phyloP scores from a whole-genome alignment of 2,888 invertebrate species.

The Oasisia sp. region DNA sequence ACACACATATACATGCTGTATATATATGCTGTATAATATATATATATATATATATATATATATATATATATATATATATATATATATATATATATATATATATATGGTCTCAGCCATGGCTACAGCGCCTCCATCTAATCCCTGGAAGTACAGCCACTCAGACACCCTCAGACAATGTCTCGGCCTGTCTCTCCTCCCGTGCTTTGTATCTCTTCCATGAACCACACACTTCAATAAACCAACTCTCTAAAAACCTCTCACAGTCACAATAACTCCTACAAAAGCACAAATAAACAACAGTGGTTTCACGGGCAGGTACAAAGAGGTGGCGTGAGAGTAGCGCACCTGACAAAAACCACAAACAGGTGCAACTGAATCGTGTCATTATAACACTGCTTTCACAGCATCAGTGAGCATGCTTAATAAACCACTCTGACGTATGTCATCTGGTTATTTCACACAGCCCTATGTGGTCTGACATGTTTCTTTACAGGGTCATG shows the following conservation, averaged over 20 bases:
- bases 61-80: too few species aligned
- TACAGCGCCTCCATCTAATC: too few species aligned
- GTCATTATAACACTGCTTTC: neutral
- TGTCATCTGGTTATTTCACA: neutral
- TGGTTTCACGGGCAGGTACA: neutral
- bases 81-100: too few species aligned
- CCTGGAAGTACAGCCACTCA: neutral
- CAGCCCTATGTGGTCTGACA: neutral
- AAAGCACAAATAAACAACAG: neutral
- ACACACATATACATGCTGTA: too few species aligned
- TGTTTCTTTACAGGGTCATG: neutral
- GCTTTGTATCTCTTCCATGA: conserved; percentile 1
- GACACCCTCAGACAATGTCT: neutral
- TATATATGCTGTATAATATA: too few species aligned
- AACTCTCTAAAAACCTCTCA: neutral
- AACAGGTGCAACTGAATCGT: neutral
- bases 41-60: too few species aligned
- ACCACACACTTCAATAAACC: neutral
- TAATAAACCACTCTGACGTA: neutral
- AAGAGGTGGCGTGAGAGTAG: neutral
- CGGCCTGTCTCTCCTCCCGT: neutral
- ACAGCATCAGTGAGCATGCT: neutral
- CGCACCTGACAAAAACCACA: neutral
- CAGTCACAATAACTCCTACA: neutral
- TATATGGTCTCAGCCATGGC: too few species aligned